Base-by-base conservation (phyloP, 2,113 vertebrate species). In the Poeciliopsis occidentalis region DNA sequence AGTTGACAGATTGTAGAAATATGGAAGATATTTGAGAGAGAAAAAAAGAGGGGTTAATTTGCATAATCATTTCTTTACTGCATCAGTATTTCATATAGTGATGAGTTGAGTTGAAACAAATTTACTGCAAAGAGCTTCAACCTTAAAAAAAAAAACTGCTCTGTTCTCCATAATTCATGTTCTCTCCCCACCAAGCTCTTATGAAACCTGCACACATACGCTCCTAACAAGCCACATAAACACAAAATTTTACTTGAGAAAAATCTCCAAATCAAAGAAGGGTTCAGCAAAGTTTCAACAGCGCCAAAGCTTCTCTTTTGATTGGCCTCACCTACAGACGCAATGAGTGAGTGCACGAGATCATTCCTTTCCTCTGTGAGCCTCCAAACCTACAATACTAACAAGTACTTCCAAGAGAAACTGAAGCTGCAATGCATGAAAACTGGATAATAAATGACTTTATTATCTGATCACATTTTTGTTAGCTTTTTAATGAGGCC, bases 161-260 rank as follows among this genome's bases (percentile, higher is more conserved):
- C 78, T 67, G 76, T 72, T 87, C 85, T 94, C 81, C 82, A 93
- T 94, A 92, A 95, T 94, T 93, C 87, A 93, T 92, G 90, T 76
- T 87, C 79, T 84, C 80, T 84, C 81, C 82, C 83, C 73, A 79
- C 85, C 80, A 73, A 79, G 77, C 83, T 92, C 83, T 91, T 91
- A 87, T 84, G 81, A 93, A 91, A 89, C 83, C 31, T 78, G 75
- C 81, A 70, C 60, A 70, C 51, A 8, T 19, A 78, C 70, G 57
- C 13, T 34, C 66, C 60, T 79, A 81, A 66, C 79, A 71, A 78
- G 15, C 69, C 19, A 47, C 63, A 64, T 73, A 79, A 60, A 78
- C 76, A 77, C 79, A 76, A 32, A 68, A 78, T 80, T 79, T 81
- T 80, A 83, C 85, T 87, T 81, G n/a, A 79, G 76, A 69, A 54